A percentile compares a stretch with the other conserved stretches of the same genome.
These are phyloP conservation scores for Thalassophryne amazonica DNA, from an alignment of 2,797 vertebrate species.

Conservation along the genomic window DNA sequence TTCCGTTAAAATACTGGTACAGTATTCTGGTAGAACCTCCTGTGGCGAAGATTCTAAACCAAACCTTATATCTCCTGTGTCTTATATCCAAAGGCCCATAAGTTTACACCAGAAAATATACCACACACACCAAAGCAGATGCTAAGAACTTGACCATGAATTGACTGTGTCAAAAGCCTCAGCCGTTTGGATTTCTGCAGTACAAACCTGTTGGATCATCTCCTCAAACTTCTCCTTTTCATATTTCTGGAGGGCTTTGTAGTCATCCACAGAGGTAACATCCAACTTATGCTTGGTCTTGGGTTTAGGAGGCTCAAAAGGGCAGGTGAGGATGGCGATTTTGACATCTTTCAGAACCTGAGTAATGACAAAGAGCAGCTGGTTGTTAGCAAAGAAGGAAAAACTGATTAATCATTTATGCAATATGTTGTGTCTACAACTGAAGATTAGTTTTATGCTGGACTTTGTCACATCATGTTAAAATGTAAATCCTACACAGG, in stretches of 20 bases:
- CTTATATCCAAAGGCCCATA: no score
- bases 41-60: no score
- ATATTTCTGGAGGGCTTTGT: constrained; percentile 93
- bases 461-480: no score
- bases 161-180: neutral
- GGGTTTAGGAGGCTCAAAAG: constrained; percentile 97
- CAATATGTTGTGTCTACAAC: no score
- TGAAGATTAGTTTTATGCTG: no score
- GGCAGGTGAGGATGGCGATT: constrained; percentile 97
- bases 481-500: no score
- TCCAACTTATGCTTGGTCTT: constrained; percentile 99
- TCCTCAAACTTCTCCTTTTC: constrained; percentile 97
- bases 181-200: neutral
- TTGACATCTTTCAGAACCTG: constrained; percentile 89
- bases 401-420: no score
- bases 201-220: constrained; percentile 92
- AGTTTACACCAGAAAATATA: no score
- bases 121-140: neutral
- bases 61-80: no score
- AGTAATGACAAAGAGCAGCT: neutral
- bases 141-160: neutral
- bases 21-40: no score
- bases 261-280: constrained; percentile 94
- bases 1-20: no score
- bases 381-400: neutral